Percentiles rank a stretch among this genome's conserved stretches.
Evolutionary conservation across 1,140 invertebrate genomes (phyloP).

Genomic region (Cydia pomonella): DNA sequence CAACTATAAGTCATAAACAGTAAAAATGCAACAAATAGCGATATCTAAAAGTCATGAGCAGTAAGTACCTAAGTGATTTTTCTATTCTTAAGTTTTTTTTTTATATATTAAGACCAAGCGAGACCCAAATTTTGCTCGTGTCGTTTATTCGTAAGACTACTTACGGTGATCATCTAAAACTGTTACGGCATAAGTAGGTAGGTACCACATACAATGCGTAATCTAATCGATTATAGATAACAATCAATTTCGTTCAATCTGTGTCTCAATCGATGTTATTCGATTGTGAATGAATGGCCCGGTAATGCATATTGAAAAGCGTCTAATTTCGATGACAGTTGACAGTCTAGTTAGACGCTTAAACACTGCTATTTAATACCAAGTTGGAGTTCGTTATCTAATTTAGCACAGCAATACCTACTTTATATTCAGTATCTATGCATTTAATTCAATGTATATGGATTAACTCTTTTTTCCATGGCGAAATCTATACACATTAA

Average conservation of each 20-base stretch:
- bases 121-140: background rate
- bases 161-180: background rate
- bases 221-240: constrained; percentile 32
- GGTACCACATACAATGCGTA: constrained; percentile 22
- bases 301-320: constrained; percentile 29
- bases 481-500: no score
- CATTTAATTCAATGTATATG: no score
- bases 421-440: no score
- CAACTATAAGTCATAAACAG: no score
- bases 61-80: no score
- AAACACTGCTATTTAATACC: background rate
- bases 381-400: background rate
- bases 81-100: background rate
- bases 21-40: no score
- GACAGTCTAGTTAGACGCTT: constrained; percentile 16
- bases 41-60: no score
- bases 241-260: constrained; percentile 17
- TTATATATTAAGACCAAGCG: background rate
- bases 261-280: constrained; percentile 22
- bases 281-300: constrained; percentile 5
- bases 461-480: no score
- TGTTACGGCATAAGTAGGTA: background rate
- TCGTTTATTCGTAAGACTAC: background rate
- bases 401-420: background rate
- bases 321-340: constrained; percentile 25